Percentiles rank a stretch among this genome's conserved stretches.
These are phyloP conservation scores for Xiphydria camelus DNA, from an alignment of 2,888 invertebrate genomes.

Conservation along the genomic window DNA sequence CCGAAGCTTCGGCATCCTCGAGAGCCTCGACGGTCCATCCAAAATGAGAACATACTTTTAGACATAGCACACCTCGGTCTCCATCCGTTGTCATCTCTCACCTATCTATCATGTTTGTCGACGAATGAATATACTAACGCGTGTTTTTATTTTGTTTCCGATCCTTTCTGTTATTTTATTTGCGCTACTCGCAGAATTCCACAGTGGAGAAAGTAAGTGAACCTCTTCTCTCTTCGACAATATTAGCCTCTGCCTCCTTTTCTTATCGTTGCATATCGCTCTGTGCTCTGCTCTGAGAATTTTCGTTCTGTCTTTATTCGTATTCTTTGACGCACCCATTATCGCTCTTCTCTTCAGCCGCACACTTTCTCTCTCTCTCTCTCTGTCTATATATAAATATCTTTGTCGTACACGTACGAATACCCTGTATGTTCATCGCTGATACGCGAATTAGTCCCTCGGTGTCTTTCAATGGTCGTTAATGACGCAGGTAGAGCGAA, in stretches of 20 bases:
- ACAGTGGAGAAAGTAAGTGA: slow-evolving; percentile 95
- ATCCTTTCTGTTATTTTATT: slow-evolving; percentile 58
- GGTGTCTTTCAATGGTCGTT: too few species aligned
- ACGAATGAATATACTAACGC: slow-evolving; percentile 51
- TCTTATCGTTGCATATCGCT: too few species aligned
- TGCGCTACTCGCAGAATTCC: slow-evolving; percentile 76
- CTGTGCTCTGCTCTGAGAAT: background rate
- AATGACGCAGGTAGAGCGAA: too few species aligned
- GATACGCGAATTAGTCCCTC: too few species aligned
- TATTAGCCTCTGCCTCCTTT: slow-evolving; percentile 45
- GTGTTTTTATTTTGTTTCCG: slow-evolving; percentile 58
- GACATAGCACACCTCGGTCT: slow-evolving; percentile 27
- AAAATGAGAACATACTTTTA: slow-evolving; percentile 27
- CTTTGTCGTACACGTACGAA: background rate
- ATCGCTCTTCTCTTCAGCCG: background rate
- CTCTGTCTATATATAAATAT: background rate
- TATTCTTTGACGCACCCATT: background rate
- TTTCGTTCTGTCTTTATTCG: background rate
- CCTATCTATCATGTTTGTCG: slow-evolving; percentile 35
- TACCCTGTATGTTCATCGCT: too few species aligned
- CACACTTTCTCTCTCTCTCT: background rate
- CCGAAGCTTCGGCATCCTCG: too few species aligned
- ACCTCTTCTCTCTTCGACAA: slow-evolving; percentile 44
- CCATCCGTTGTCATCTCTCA: slow-evolving; percentile 31
- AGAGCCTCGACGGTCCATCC: background rate